Evolutionary conservation across 2,888 invertebrate genomes (phyloP).

Genomic region (Drosophila nr. fundita): DNA sequence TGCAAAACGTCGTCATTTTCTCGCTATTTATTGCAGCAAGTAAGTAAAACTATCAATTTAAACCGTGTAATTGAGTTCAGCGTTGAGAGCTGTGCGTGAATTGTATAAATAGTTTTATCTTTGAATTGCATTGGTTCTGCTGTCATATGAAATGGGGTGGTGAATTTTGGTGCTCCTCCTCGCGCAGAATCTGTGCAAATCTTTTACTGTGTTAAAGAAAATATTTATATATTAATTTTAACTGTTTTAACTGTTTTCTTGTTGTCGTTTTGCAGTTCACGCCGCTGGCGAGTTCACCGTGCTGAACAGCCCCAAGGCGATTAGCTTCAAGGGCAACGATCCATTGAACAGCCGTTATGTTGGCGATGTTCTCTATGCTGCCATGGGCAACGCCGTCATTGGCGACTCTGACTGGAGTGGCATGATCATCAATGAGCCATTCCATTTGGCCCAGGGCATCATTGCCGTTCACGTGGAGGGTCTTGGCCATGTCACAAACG

Average conservation of each 20-base stretch:
- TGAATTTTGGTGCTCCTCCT: slow-evolving; percentile 12
- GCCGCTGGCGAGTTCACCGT: slow-evolving; percentile 87
- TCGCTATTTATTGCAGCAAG: slow-evolving; percentile 81
- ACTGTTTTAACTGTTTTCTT: neutral
- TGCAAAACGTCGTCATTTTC: slow-evolving; percentile 80
- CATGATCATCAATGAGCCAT: slow-evolving; percentile 89
- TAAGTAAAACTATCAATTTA: slow-evolving; percentile 70
- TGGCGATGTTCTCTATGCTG: slow-evolving; percentile 90
- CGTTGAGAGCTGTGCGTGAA: neutral
- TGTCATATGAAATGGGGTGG: slow-evolving; percentile 13
- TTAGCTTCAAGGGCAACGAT: slow-evolving; percentile 89
- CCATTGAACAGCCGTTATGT: slow-evolving; percentile 87
- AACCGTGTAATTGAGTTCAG: neutral
- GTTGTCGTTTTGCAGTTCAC: slow-evolving; percentile 61
- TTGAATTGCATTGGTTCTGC: slow-evolving; percentile 43
- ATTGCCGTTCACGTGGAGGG: slow-evolving; percentile 91
- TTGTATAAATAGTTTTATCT: slow-evolving; percentile 24
- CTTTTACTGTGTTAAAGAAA: neutral
- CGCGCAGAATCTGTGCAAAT: slow-evolving; percentile 58
- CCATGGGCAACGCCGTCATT: slow-evolving; percentile 90
- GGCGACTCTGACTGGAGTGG: slow-evolving; percentile 90
- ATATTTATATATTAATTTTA: neutral
- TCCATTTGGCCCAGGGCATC: slow-evolving; percentile 90
- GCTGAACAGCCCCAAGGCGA: slow-evolving; percentile 89
- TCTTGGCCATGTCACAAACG: slow-evolving; percentile 84